Conservation (phyloP, 2,797 vertebrate species). For the Hipposideros larvatus region DNA sequence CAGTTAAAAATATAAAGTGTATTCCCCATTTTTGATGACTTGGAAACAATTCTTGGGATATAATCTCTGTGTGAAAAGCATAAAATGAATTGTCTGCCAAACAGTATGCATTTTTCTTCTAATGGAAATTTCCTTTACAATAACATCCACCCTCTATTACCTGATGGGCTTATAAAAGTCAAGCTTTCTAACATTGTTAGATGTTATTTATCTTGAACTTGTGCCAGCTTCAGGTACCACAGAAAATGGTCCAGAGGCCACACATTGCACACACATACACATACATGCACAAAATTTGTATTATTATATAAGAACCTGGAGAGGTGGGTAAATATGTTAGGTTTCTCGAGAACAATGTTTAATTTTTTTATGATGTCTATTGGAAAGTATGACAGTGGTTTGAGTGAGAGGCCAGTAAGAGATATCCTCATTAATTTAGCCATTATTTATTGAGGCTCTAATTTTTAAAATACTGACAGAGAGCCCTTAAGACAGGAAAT, state of each 20-base stretch:
- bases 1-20: slow-evolving; percentile 37
- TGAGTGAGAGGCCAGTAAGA: background rate
- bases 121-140: slow-evolving; percentile 62
- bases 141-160: slow-evolving; percentile 51
- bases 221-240: background rate
- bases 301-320: background rate
- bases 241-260: background rate
- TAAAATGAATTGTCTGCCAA: slow-evolving; percentile 70
- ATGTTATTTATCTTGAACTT: slow-evolving; percentile 48
- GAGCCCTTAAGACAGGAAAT: background rate
- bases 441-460: background rate
- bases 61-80: slow-evolving; percentile 54
- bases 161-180: slow-evolving; percentile 16
- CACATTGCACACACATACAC: background rate
- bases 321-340: background rate
- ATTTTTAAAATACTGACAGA: slow-evolving; percentile 30
- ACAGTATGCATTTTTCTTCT: background rate
- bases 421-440: background rate
- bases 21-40: slow-evolving; percentile 55
- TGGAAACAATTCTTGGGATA: slow-evolving; percentile 51
- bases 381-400: background rate
- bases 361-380: background rate
- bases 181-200: slow-evolving; percentile 40
- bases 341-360: background rate
- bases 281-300: too few species aligned